Conservation (phyloP, 2,797 vertebrate genomes). For the Novumbra hubbsi region DNA sequence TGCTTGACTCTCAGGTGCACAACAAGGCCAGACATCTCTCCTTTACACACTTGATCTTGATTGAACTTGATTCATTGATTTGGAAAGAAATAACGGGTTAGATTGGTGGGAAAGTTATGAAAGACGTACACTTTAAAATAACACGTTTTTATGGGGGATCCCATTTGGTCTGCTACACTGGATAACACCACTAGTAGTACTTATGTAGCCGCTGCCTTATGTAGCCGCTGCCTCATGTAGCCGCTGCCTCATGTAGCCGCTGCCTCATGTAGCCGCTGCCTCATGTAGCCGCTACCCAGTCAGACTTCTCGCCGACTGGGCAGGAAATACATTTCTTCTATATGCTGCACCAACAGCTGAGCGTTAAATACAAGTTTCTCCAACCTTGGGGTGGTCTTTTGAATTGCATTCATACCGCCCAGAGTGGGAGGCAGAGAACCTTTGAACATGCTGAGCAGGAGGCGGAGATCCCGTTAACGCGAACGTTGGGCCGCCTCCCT, state of each 20-base stretch:
- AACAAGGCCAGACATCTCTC: background rate
- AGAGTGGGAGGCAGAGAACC: background rate
- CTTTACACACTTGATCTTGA: background rate
- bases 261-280: background rate
- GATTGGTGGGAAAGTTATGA: background rate
- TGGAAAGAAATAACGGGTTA: background rate
- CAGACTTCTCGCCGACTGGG: background rate
- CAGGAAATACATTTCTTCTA: background rate
- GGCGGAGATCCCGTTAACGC: background rate
- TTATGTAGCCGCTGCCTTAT: background rate
- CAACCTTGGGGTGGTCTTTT: slow-evolving; percentile 3
- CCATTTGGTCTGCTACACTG: too few relatives aligned
- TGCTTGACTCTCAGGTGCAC: background rate
- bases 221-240: background rate
- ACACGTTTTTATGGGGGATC: background rate
- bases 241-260: background rate
- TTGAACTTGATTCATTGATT: background rate
- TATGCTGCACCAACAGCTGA: background rate
- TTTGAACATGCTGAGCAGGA: background rate
- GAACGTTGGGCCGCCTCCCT: background rate
- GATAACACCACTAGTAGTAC: background rate
- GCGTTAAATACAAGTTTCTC: slow-evolving; percentile 14
- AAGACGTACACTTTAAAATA: background rate
- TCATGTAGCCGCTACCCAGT: background rate
- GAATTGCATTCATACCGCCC: background rate